These are phyloP conservation scores for Drepanosiphum platanoidis DNA, from an alignment of 2,888 invertebrate species.

Conservation along the genomic window DNA sequence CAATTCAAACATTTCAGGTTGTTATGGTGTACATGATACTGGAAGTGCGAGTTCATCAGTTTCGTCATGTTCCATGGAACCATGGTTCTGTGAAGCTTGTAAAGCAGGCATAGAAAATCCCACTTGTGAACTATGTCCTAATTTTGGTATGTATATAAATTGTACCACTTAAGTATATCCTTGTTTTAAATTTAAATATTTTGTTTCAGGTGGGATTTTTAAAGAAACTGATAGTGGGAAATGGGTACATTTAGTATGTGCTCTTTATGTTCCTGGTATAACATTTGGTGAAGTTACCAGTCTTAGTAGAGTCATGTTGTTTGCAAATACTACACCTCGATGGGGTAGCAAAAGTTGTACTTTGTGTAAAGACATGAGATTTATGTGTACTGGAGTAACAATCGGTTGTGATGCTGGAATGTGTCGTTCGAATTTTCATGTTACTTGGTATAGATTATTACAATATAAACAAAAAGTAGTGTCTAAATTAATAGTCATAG, in stretches of 20 bases:
- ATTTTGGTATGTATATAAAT: conserved; percentile 71
- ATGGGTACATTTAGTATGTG: conserved; percentile 98
- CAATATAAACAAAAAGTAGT: no score
- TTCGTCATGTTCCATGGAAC: conserved; percentile 94
- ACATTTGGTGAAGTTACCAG: conserved; percentile 95
- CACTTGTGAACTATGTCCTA: conserved; percentile 95
- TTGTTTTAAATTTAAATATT: not conserved
- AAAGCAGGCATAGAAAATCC: conserved; percentile 89
- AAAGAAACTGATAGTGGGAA: conserved; percentile 97
- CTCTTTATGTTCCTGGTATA: conserved; percentile 95
- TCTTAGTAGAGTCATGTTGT: conserved; percentile 89
- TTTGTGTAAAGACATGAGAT: conserved; percentile 86
- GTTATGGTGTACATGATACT: conserved; percentile 93
- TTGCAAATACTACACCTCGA: conserved; percentile 96
- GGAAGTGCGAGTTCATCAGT: conserved; percentile 90
- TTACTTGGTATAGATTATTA: conserved; percentile 91
- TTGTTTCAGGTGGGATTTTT: conserved; percentile 78
- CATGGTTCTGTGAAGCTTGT: conserved; percentile 99
- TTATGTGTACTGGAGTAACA: conserved; percentile 92
- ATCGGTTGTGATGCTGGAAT: conserved; percentile 98
- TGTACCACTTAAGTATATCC: not conserved
- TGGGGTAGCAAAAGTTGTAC: conserved; percentile 95
- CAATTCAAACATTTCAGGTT: conserved; percentile 72
- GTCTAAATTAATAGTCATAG: no score
- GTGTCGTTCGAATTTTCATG: conserved; percentile 97